phyloP scores from a whole-genome alignment of 2,113 vertebrate species.

The Felis catus region DNA sequence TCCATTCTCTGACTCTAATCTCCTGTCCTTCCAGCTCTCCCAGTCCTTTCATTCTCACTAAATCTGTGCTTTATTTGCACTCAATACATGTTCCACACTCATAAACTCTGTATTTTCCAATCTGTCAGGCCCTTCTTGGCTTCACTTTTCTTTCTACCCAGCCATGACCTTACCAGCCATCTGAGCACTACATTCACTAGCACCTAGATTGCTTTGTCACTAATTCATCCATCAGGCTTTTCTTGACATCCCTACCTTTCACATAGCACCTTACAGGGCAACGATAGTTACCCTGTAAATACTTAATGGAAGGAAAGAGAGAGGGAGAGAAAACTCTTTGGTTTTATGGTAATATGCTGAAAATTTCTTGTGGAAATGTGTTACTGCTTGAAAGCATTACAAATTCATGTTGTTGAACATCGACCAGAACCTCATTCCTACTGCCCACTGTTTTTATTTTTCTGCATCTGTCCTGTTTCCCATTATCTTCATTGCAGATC shows the following conservation, averaged over 20 bases:
- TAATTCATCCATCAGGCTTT: neutral
- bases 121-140: neutral
- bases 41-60: constrained; percentile 35
- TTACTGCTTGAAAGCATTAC: neutral
- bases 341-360: neutral
- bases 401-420: neutral
- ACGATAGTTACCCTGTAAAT: neutral
- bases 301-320: neutral
- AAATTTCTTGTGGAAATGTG: neutral
- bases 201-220: neutral
- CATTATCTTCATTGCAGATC: neutral
- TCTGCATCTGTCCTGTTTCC: neutral
- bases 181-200: neutral
- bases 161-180: neutral
- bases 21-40: neutral
- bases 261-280: neutral
- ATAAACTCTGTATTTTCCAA: neutral
- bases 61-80: neutral
- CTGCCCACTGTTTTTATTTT: neutral
- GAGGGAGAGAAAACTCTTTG: neutral
- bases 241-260: neutral
- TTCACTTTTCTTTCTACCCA: neutral
- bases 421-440: neutral
- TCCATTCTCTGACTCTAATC: neutral
- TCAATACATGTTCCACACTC: neutral